Conservation (phyloP, 1,140 invertebrate genomes). For the Drosophila paulistorum region DNA sequence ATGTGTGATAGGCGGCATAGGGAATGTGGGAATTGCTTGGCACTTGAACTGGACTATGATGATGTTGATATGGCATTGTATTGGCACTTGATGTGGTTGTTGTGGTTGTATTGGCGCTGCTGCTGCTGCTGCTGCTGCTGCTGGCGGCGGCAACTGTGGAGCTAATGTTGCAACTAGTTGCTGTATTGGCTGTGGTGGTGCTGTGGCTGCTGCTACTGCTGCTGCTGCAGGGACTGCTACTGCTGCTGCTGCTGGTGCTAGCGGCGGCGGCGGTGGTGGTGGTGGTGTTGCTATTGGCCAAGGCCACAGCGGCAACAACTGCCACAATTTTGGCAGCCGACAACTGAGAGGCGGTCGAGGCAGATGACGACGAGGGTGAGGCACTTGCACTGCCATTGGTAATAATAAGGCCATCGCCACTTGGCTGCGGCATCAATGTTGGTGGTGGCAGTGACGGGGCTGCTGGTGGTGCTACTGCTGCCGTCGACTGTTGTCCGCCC, state of each 20-base stretch:
- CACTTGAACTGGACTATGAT: constrained; percentile 24
- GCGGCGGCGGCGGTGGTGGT: not conserved
- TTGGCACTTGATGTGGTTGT: constrained; percentile 57
- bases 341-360: constrained; percentile 34
- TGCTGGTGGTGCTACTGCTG: constrained; percentile 9
- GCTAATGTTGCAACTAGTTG: not conserved
- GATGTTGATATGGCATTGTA: constrained; percentile 46
- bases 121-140: constrained; percentile 24
- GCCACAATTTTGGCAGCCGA: constrained; percentile 50
- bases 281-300: constrained; percentile 28
- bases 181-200: constrained; percentile 9
- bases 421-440: not conserved
- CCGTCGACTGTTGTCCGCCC: constrained; percentile 37
- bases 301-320: constrained; percentile 50
- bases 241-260: constrained; percentile 25
- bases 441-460: too few species aligned
- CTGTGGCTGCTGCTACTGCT: constrained; percentile 21
- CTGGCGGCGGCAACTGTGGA: not conserved
- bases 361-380: constrained; percentile 56
- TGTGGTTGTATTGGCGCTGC: constrained; percentile 20
- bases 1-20: constrained; percentile 32
- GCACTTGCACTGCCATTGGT: constrained; percentile 56
- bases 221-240: not conserved
- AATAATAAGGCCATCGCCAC: not conserved
- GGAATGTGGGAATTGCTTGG: constrained; percentile 37